phyloP scores from a whole-genome alignment of 2,888 invertebrate genomes.

The Lithophane socia region DNA sequence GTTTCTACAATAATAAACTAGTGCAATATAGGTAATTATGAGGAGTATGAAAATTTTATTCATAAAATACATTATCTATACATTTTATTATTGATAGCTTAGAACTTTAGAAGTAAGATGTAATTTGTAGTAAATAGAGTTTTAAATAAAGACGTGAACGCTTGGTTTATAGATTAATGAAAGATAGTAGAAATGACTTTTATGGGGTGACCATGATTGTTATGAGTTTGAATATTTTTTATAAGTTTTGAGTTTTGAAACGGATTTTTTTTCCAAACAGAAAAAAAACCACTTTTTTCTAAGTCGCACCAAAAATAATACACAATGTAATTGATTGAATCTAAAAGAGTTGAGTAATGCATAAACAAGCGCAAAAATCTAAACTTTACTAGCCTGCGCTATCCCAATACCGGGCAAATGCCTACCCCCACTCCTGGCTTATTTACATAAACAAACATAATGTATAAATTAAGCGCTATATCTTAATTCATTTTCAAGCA shows the following conservation, averaged over 20 bases:
- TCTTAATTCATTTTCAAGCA: no score
- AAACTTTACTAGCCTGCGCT: no score
- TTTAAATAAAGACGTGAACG: constrained; percentile 4
- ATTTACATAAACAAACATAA: not conserved
- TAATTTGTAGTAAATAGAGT: constrained; percentile 29
- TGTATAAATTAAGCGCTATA: no score
- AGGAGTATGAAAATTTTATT: constrained; percentile 23
- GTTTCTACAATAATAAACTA: constrained; percentile 15
- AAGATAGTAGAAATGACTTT: constrained; percentile 7
- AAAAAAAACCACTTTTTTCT: not conserved
- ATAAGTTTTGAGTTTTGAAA: not conserved
- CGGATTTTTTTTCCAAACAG: no score
- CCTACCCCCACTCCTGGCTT: no score
- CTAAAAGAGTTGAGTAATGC: not conserved
- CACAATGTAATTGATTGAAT: no score
- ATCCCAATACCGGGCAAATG: no score
- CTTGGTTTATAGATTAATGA: constrained; percentile 15
- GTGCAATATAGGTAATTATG: constrained; percentile 24
- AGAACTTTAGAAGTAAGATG: not conserved
- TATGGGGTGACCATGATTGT: constrained; percentile 11
- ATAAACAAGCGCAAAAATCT: not conserved
- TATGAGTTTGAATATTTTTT: not conserved
- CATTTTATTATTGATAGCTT: not conserved
- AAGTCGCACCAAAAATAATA: not conserved
- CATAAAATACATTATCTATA: not conserved